Conservation (phyloP, 2,797 vertebrate species). For the Diplodus sargus region DNA sequence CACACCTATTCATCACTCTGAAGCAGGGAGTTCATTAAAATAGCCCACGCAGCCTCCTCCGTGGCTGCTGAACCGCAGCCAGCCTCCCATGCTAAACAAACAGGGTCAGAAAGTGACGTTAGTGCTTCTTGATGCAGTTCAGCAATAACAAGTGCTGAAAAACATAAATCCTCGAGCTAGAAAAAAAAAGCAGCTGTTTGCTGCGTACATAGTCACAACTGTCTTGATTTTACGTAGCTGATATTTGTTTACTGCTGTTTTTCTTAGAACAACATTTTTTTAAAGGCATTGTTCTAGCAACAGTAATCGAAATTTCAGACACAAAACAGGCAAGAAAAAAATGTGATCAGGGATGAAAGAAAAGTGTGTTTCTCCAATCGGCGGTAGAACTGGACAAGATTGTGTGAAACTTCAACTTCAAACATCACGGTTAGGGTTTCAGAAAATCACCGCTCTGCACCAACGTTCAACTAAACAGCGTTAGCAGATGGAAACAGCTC, state of each 20-base stretch:
- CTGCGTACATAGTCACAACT: background rate
- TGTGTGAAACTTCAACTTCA: background rate
- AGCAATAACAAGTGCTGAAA: background rate
- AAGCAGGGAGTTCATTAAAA: conserved; percentile 81
- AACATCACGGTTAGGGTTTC: background rate
- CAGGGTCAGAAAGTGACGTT: conserved; percentile 59
- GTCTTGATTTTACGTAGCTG: background rate
- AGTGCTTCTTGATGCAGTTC: conserved; percentile 34
- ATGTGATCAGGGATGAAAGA: background rate
- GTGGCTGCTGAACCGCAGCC: conserved; percentile 60
- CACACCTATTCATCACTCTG: conserved; percentile 79
- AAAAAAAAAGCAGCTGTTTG: background rate
- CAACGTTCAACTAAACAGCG: background rate
- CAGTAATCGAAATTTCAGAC: background rate
- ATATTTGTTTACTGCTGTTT: background rate
- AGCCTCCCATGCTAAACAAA: conserved; percentile 61
- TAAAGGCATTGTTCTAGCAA: background rate
- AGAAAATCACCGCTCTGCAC: background rate
- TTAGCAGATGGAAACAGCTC: background rate
- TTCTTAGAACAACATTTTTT: background rate
- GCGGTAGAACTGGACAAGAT: background rate
- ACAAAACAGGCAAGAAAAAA: background rate
- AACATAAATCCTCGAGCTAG: background rate
- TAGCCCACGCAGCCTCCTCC: conserved; percentile 72
- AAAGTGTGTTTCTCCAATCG: background rate